These are phyloP conservation scores for Psittacula derbiana DNA, from an alignment of 2,797 vertebrate species.

Conservation along the genomic window DNA sequence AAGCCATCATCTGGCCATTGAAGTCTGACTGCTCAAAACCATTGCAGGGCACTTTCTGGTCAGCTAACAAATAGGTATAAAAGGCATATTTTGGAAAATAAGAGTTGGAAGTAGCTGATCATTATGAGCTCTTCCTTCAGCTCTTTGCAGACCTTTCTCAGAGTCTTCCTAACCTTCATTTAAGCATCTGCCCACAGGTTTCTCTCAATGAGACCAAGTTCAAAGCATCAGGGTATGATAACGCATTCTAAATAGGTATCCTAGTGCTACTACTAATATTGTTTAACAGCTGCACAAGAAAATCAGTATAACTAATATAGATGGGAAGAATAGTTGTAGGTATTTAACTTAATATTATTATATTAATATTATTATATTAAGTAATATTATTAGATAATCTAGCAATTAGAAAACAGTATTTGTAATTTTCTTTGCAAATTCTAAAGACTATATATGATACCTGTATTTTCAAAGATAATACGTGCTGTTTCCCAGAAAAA, in stretches of 20 bases:
- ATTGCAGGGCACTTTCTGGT: not conserved
- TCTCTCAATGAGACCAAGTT: not conserved
- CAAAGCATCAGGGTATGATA: not conserved
- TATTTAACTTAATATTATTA: not conserved
- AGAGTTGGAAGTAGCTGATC: not conserved
- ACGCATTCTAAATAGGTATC: not conserved
- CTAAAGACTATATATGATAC: not conserved
- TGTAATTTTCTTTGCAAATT: constrained; percentile 3
- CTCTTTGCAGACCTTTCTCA: not conserved
- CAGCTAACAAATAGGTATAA: not conserved
- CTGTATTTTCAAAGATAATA: constrained; percentile 12
- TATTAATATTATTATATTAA: not conserved
- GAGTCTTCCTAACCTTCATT: not conserved
- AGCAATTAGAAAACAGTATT: not conserved
- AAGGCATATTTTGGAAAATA: not conserved
- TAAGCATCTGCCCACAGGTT: not conserved
- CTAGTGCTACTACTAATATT: not conserved
- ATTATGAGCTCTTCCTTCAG: not conserved
- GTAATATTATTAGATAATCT: not conserved
- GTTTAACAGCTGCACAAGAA: not conserved
- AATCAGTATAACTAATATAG: not conserved
- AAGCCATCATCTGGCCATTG: not conserved
- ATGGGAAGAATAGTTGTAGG: not conserved
- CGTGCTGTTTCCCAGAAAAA: not conserved
- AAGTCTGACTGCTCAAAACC: not conserved